Evolutionary conservation across 2,113 vertebrate genomes (phyloP).

Genomic region (Aldabrachelys gigantea): DNA sequence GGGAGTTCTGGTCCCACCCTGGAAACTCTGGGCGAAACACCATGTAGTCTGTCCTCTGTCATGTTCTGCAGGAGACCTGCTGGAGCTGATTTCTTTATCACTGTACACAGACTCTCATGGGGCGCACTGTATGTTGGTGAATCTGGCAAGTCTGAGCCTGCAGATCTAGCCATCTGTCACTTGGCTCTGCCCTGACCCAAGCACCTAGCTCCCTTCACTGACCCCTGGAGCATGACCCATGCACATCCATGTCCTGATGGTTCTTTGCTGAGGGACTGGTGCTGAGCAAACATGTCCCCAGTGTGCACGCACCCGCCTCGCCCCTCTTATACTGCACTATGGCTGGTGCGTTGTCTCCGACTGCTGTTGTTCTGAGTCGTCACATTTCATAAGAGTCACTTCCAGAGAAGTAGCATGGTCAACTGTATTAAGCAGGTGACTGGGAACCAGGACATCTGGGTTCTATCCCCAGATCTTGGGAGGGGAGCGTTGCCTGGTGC

Average conservation of each 20-base stretch:
- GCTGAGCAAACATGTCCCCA: neutral
- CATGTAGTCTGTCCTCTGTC: neutral
- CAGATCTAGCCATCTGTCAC: neutral
- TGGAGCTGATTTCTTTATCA: neutral
- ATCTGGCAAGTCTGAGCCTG: neutral
- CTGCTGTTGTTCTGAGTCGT: neutral
- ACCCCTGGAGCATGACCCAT: neutral
- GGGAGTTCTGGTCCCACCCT: neutral
- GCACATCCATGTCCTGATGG: neutral
- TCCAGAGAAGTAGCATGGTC: neutral
- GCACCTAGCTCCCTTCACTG: neutral
- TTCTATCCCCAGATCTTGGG: neutral
- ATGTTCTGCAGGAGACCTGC: neutral
- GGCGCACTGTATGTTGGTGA: neutral
- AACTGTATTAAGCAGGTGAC: neutral
- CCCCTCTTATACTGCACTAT: neutral
- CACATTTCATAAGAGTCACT: neutral
- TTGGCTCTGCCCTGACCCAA: neutral
- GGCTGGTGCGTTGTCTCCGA: neutral
- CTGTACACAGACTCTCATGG: neutral
- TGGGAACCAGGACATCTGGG: neutral
- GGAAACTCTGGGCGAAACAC: neutral
- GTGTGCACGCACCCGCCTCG: rapidly evolving
- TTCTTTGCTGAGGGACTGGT: too few relatives aligned
- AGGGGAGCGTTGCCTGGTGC: neutral